Evolutionary conservation across 2,113 vertebrate species (phyloP), one percentile per base, ranked within the genome.

Genomic region (Donacobius atricapilla): DNA sequence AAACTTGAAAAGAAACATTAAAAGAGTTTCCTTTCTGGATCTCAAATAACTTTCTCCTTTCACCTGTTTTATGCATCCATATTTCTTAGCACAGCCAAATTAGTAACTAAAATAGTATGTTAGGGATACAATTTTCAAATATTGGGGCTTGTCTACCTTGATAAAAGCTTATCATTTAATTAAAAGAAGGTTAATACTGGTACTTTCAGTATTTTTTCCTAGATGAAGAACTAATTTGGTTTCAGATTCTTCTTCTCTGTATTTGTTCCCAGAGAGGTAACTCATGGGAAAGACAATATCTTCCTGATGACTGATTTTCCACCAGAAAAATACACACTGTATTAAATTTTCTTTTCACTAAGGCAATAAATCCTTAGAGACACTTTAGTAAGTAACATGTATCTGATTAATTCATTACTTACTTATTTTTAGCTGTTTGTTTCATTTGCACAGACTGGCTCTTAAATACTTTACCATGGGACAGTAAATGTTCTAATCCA

Each of bases 391-490:
- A 94, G 68, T 81, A 93, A 87, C 25, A 89, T 28, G 42, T 16
- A 63, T 81, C 64, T 86, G 64, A 90, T 94, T 83, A 92, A 89
- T 95, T 90, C 57, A 94, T 86, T 94, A 94, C 61, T 94, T 54
- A 73, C 76, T 73, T 93, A 51, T 96, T 92, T 93, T 92, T 63
- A 92, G 56, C 50, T 88, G 78, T 75, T 87, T 85, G 48, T 53
- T 92, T 78, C 71, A 83, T 77, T 93, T 90, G 42, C 45, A 77
- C 42, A 58, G 12, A 42, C 33, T 81, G 22, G 25, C 25, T 90
- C 30, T 65, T 94, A 51, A 83, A 82, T 90, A 83, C 73, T 94
- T 90, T 69, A 92, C 28, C 15, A 40, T 22, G 15, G 45, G 45
- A 93, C 42, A 95, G 80, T 65, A 83, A 83, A 77, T 54, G 12